Evolutionary conservation across 2,797 vertebrate species (phyloP).

Genomic region (Amblyraja radiata): DNA sequence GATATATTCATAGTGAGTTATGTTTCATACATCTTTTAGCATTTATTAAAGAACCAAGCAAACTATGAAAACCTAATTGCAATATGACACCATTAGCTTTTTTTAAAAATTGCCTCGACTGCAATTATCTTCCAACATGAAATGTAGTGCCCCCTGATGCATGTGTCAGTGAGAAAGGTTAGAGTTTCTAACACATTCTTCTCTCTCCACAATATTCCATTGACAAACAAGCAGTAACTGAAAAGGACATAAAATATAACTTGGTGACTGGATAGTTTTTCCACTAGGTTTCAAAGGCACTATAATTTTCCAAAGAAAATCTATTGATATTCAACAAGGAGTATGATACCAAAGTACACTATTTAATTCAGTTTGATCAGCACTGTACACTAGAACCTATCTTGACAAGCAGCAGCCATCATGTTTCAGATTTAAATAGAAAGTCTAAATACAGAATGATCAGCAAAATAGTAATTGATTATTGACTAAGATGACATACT

Average conservation of each 20-base stretch:
- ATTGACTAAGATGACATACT: not conserved
- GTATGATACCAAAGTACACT: not conserved
- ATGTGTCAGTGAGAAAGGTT: constrained; percentile 27
- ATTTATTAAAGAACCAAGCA: not conserved
- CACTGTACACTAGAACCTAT: not conserved
- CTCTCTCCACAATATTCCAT: not conserved
- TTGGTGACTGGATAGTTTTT: not conserved
- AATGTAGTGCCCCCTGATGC: constrained; percentile 2
- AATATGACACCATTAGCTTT: constrained; percentile 17
- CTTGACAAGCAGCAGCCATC: not conserved
- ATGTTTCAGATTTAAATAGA: constrained; percentile 22
- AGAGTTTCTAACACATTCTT: constrained; percentile 5
- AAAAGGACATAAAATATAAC: not conserved
- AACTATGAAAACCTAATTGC: constrained; percentile 19
- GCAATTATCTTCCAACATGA: not conserved
- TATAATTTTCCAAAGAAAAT: not conserved
- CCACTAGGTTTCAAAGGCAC: not conserved
- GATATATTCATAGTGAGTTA: not conserved
- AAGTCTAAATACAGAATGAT: not conserved
- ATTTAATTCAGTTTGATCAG: constrained; percentile 20
- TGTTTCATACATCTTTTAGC: not conserved
- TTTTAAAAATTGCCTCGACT: not conserved
- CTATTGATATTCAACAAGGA: constrained; percentile 12
- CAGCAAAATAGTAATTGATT: constrained; percentile 29
- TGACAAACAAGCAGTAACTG: not conserved